phyloP scores from a whole-genome alignment of 2,888 invertebrate genomes.

The Cephalotes varians region DNA sequence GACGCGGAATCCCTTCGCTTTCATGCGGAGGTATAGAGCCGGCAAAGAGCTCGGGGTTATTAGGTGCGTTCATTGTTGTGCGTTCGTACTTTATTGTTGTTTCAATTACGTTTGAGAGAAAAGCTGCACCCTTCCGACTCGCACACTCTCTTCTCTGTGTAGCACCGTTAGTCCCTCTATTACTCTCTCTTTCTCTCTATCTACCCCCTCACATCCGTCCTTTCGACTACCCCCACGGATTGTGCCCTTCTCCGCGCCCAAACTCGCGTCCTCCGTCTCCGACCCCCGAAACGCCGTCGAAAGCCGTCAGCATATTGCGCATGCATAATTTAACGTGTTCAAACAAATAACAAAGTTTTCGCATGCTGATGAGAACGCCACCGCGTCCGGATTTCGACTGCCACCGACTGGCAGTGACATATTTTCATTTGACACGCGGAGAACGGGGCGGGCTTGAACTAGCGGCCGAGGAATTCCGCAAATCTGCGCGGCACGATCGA shows the following conservation, averaged over 20 bases:
- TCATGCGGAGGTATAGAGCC: slow-evolving; percentile 17
- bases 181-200: slow-evolving; percentile 7
- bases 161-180: neutral
- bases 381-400: slow-evolving; percentile 78
- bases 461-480: slow-evolving; percentile 52
- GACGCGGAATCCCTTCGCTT: slow-evolving; percentile 33
- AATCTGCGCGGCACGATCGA: slow-evolving; percentile 51
- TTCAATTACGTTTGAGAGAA: slow-evolving; percentile 78
- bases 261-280: slow-evolving; percentile 61
- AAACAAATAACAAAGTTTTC: slow-evolving; percentile 85
- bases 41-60: slow-evolving; percentile 73
- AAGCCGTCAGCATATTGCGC: slow-evolving; percentile 83
- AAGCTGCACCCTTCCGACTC: slow-evolving; percentile 67
- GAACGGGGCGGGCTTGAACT: slow-evolving; percentile 47
- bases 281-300: slow-evolving; percentile 49
- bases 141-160: slow-evolving; percentile 55
- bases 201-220: slow-evolving; percentile 63
- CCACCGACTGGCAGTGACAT: slow-evolving; percentile 81
- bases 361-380: slow-evolving; percentile 81
- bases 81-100: slow-evolving; percentile 81
- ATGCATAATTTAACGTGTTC: slow-evolving; percentile 85
- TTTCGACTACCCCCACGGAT: slow-evolving; percentile 44
- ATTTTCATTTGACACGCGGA: slow-evolving; percentile 81
- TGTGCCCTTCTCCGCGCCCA: slow-evolving; percentile 66
- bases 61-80: slow-evolving; percentile 75